phyloP scores from a whole-genome alignment of 2,113 vertebrate genomes.

The Vanacampus margaritifer region DNA sequence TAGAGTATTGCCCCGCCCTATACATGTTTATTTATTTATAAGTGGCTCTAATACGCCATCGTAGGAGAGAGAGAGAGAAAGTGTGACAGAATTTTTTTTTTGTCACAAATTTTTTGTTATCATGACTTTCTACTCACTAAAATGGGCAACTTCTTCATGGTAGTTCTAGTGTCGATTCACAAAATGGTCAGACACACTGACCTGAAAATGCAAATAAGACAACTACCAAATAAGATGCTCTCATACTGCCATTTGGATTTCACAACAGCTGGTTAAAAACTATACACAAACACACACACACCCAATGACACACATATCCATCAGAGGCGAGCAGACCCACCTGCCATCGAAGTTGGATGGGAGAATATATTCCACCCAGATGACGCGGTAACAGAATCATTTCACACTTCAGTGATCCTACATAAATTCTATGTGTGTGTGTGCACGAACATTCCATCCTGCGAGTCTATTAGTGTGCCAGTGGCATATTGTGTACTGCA shows the following conservation, averaged over 20 bases:
- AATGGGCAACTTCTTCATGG: too few relatives aligned
- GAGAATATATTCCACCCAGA: conserved; percentile 85
- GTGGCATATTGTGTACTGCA: conserved; percentile 19
- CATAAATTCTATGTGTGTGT: conserved; percentile 24
- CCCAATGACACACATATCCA: conserved; percentile 16
- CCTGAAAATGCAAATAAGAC: not conserved
- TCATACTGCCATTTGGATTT: conserved; percentile 22
- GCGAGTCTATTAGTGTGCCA: conserved; percentile 31
- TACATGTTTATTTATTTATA: too few relatives aligned
- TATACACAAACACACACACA: conserved; percentile 15
- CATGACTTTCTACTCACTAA: too few relatives aligned
- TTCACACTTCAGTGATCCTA: conserved; percentile 73
- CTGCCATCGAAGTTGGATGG: conserved; percentile 67
- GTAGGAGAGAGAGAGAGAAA: too few relatives aligned
- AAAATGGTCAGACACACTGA: too few relatives aligned
- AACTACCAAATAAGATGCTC: conserved; percentile 19
- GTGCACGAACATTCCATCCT: not conserved
- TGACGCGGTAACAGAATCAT: conserved; percentile 93
- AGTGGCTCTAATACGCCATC: too few relatives aligned
- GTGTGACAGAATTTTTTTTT: too few relatives aligned
- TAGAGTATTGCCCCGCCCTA: too few relatives aligned
- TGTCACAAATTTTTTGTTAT: too few relatives aligned
- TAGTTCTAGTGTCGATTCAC: too few relatives aligned
- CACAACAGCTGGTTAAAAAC: conserved; percentile 23
- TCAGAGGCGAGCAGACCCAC: conserved; percentile 37